These are phyloP conservation scores for Bursaphelenchus mucronatus DNA, from an alignment of 1,140 invertebrate species.

Conservation along the genomic window DNA sequence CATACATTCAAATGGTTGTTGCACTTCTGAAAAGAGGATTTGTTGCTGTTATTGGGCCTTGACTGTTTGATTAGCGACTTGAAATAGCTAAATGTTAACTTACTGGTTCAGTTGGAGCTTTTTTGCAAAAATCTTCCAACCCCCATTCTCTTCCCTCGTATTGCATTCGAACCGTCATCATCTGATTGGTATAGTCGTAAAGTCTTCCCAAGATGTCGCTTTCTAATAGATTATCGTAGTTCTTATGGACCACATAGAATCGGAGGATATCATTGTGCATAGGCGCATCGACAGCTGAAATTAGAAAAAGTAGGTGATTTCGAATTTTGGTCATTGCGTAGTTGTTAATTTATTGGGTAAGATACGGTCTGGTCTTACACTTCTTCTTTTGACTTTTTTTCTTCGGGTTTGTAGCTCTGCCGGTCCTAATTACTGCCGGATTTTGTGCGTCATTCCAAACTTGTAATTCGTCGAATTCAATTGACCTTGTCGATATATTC, in stretches of 20 bases:
- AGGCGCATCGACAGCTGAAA: conserved; percentile 38
- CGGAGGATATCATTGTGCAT: conserved; percentile 56
- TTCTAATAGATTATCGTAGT: conserved; percentile 56
- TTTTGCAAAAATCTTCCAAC: conserved; percentile 59
- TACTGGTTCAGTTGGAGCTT: conserved; percentile 37
- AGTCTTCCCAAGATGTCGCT: conserved; percentile 53
- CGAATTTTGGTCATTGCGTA: no score
- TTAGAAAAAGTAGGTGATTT: no score
- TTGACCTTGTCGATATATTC: background rate
- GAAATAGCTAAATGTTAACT: background rate
- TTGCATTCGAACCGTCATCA: conserved; percentile 48
- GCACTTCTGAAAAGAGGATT: conserved; percentile 1
- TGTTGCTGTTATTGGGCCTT: no score
- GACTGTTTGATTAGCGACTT: background rate
- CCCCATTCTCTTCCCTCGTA: conserved; percentile 41
- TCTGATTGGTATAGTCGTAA: conserved; percentile 56
- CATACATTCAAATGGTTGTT: conserved; percentile 48
- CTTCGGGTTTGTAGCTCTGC: background rate
- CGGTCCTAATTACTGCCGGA: no score
- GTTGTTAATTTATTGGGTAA: no score
- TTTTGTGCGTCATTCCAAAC: no score
- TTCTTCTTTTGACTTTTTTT: background rate
- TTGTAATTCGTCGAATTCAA: conserved; percentile 3
- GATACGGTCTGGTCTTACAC: no score
- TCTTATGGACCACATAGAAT: conserved; percentile 59